Evolutionary conservation across 2,888 invertebrate genomes (phyloP).

Genomic region (Caradrina kadenii): DNA sequence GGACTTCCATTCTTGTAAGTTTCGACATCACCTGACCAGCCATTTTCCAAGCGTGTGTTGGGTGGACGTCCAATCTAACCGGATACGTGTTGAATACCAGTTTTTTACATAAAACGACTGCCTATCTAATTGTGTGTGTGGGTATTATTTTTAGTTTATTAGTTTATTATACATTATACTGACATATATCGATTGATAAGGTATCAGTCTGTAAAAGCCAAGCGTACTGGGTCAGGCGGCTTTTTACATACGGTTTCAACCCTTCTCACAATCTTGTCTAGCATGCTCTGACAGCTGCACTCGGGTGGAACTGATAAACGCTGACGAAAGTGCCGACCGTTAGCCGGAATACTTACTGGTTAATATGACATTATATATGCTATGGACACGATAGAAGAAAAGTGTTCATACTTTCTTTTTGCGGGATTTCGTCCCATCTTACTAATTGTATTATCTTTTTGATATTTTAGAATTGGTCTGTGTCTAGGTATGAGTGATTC

Average conservation of each 20-base stretch:
- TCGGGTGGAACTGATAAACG: neutral
- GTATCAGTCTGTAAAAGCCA: neutral
- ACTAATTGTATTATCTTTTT: too few relatives aligned
- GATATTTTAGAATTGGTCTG: too few relatives aligned
- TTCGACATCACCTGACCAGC: neutral
- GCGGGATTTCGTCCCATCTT: too few relatives aligned
- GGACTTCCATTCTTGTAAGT: slow-evolving; percentile 89
- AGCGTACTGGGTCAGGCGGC: neutral
- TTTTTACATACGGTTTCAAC: neutral
- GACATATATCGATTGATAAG: neutral
- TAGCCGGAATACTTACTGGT: neutral
- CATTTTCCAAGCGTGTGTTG: neutral
- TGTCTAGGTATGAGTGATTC: too few relatives aligned
- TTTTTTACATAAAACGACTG: neutral
- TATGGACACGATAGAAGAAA: too few relatives aligned
- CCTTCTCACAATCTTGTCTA: neutral
- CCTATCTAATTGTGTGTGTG: neutral
- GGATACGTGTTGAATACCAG: neutral
- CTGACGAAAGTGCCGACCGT: neutral
- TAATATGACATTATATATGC: too few relatives aligned
- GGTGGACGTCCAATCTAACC: neutral
- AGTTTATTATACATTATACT: neutral
- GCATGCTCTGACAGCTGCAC: neutral
- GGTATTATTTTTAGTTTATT: neutral
- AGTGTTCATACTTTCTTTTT: too few relatives aligned